Evolutionary conservation across 2,113 vertebrate genomes (phyloP).

Genomic region (Onychostruthus taczanowskii): DNA sequence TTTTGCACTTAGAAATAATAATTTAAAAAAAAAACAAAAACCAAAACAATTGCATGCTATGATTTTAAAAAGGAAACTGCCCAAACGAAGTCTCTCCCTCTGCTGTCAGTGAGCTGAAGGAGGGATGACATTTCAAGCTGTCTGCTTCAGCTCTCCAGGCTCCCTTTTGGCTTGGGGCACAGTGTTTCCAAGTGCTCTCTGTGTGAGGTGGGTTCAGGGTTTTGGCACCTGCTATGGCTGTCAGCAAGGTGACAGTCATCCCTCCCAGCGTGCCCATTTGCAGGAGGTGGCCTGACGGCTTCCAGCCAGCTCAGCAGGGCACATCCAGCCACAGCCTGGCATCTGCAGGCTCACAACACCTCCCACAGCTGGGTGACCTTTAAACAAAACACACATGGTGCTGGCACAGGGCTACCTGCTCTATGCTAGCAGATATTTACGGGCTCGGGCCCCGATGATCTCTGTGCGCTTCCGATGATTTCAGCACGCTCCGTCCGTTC

Average conservation of each 20-base stretch:
- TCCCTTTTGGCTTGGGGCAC: not conserved
- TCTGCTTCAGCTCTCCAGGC: not conserved
- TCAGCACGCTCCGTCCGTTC: not conserved
- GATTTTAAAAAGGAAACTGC: not conserved
- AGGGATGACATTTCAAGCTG: not conserved
- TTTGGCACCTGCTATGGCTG: not conserved
- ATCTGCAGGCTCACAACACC: not conserved
- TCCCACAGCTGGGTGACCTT: conserved; percentile 56
- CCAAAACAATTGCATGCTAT: not conserved
- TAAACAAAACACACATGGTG: not conserved
- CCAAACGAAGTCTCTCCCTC: not conserved
- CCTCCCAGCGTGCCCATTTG: not conserved
- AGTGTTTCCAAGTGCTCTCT: not conserved
- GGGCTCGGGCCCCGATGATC: not conserved
- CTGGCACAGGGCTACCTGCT: not conserved
- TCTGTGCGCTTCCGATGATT: not conserved
- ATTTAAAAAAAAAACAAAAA: not conserved
- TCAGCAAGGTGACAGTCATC: not conserved
- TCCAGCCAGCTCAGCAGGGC: not conserved
- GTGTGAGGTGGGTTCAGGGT: not conserved
- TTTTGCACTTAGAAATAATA: not conserved
- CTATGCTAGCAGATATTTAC: not conserved
- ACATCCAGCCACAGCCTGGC: not conserved
- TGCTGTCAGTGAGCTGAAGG: not conserved
- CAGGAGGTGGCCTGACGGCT: not conserved